Percentiles rank a stretch among this genome's conserved stretches.
Evolutionary conservation across 1,140 invertebrate genomes (phyloP).

Genomic region (Cryptotermes secundus): DNA sequence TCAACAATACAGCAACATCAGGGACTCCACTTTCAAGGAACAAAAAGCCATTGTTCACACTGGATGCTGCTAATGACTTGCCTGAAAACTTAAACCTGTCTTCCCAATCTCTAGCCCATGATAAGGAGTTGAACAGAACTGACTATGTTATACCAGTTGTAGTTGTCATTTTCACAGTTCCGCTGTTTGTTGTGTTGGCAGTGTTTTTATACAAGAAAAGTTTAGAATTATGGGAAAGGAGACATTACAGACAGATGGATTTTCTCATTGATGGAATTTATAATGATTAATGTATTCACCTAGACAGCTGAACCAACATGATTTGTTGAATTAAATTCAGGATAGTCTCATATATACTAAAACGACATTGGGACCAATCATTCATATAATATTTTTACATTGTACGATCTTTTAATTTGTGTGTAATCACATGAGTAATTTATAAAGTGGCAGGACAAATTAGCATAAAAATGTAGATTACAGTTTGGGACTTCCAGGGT

Average conservation of each 20-base stretch:
- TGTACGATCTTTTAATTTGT: no score
- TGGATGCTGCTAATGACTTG: constrained; percentile 1
- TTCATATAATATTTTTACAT: no score
- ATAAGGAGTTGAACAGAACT: neutral
- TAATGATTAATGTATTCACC: constrained; percentile 57
- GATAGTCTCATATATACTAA: no score
- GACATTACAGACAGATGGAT: constrained; percentile 77
- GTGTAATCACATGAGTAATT: no score
- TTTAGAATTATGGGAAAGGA: constrained; percentile 71
- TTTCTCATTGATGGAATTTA: constrained; percentile 79
- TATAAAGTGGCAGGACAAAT: no score
- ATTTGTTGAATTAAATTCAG: no score
- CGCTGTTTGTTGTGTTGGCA: constrained; percentile 59
- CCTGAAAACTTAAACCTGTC: neutral
- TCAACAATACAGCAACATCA: neutral
- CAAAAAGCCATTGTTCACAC: neutral
- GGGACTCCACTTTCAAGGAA: neutral
- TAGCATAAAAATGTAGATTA: no score
- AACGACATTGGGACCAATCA: no score
- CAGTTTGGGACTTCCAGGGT: no score
- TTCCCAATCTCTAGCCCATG: neutral
- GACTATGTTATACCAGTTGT: constrained; percentile 60
- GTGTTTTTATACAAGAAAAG: constrained; percentile 63
- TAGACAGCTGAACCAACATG: no score
- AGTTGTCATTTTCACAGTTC: constrained; percentile 62